phyloP scores from a whole-genome alignment of 2,113 vertebrate genomes.

The Odocoileus virginianus region DNA sequence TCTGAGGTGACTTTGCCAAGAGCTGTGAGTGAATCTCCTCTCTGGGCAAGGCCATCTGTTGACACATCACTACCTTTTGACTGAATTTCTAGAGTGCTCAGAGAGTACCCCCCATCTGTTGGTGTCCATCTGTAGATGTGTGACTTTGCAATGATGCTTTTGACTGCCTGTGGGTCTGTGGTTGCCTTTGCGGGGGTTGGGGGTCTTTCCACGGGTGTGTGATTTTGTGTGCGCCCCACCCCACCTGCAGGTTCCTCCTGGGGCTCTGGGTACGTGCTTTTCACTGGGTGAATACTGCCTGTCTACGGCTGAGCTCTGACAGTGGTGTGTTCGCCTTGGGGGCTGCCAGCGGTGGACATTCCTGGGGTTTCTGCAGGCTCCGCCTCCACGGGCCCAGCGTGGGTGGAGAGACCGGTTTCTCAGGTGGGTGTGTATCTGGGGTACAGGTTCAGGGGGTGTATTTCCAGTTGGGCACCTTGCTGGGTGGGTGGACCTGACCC shows the following conservation, averaged over 20 bases:
- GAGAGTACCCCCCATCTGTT: no score
- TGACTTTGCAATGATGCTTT: background rate
- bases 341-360: background rate
- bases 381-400: fast-evolving
- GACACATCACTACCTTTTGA: no score
- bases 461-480: background rate
- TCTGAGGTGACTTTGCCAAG: background rate
- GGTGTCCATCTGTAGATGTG: fast-evolving
- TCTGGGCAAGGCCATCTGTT: fast-evolving
- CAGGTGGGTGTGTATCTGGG: background rate
- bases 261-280: background rate
- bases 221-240: background rate
- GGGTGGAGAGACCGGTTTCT: background rate
- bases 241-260: fast-evolving
- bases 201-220: background rate
- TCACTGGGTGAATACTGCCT: background rate
- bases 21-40: background rate
- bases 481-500: background rate
- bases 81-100: background rate
- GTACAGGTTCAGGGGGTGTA: background rate
- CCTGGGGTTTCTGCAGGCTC: background rate
- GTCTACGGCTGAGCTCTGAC: background rate
- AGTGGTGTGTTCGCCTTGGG: background rate
- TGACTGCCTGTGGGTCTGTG: no score
- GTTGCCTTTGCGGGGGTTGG: background rate